Percentiles rank a stretch among this genome's conserved stretches.
Conservation (phyloP, 2,797 vertebrate genomes). For the Acestrorhynchus altus region DNA sequence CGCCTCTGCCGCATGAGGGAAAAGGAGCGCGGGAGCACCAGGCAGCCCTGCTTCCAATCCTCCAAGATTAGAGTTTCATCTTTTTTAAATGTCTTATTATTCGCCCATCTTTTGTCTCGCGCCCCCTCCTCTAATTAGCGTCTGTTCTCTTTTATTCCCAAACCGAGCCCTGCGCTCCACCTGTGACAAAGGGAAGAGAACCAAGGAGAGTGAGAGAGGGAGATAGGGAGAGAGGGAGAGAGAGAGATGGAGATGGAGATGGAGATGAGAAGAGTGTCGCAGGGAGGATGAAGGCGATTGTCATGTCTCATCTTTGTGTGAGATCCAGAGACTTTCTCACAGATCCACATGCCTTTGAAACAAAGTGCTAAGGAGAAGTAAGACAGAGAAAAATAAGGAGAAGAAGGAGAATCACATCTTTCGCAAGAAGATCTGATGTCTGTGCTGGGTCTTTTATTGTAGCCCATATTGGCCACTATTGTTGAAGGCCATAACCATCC, state of each 20-base stretch:
- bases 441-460: no score
- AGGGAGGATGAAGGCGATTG: conserved; percentile 83
- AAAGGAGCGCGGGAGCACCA: conserved; percentile 30
- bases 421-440: no score
- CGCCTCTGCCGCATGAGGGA: conserved; percentile 8
- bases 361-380: conserved; percentile 46
- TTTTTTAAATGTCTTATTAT: conserved; percentile 60
- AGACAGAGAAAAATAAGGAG: conserved; percentile 39
- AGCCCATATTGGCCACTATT: no score
- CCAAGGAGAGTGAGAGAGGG: conserved; percentile 13
- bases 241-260: conserved; percentile 40
- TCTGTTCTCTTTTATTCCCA: conserved; percentile 55
- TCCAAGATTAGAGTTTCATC: conserved; percentile 58
- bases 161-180: conserved; percentile 51
- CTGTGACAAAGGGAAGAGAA: conserved; percentile 54
- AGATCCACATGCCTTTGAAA: conserved; percentile 42
- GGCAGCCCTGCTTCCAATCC: conserved; percentile 42
- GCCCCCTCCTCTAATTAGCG: conserved; percentile 62
- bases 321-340: conserved; percentile 46
- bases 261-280: conserved; percentile 56
- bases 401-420: conserved; percentile 22
- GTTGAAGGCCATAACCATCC: no score
- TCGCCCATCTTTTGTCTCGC: conserved; percentile 52
- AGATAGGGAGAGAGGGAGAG: conserved; percentile 23
- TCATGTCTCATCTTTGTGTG: conserved; percentile 70